These are phyloP conservation scores for Poecilia picta DNA, from an alignment of 2,797 vertebrate species.

Conservation along the genomic window DNA sequence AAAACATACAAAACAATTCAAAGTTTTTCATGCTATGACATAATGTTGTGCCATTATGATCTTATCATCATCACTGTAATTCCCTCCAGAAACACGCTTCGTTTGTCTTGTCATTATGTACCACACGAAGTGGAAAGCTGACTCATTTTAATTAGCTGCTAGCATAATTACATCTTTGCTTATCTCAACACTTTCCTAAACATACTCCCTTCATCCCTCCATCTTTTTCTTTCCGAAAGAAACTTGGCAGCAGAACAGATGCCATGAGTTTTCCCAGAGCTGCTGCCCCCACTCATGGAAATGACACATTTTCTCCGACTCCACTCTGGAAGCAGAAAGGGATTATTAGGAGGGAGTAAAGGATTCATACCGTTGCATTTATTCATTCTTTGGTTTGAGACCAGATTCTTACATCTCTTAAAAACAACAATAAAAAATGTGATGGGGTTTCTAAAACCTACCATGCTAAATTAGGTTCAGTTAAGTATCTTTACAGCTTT, in stretches of 20 bases:
- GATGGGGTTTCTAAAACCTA: background rate
- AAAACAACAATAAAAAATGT: background rate
- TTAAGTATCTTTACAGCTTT: slow-evolving; percentile 41
- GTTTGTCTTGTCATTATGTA: slow-evolving; percentile 46
- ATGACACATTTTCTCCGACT: slow-evolving; percentile 42
- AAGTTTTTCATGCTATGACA: slow-evolving; percentile 5
- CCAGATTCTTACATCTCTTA: background rate
- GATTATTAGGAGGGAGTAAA: slow-evolving; percentile 10
- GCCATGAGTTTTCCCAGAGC: slow-evolving; percentile 60
- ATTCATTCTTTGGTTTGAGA: slow-evolving; percentile 7
- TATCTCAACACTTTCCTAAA: slow-evolving; percentile 39
- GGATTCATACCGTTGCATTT: slow-evolving; percentile 26
- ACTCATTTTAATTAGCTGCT: slow-evolving; percentile 50
- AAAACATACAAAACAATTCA: background rate
- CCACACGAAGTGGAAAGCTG: slow-evolving; percentile 49
- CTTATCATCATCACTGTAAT: slow-evolving; percentile 14
- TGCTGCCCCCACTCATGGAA: slow-evolving; percentile 38
- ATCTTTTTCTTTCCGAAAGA: background rate
- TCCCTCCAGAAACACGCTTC: slow-evolving; percentile 30
- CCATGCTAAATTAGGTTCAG: slow-evolving; percentile 10
- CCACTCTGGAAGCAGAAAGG: slow-evolving; percentile 27
- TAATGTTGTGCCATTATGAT: slow-evolving; percentile 9
- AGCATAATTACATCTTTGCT: slow-evolving; percentile 30
- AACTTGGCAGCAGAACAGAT: slow-evolving; percentile 44
- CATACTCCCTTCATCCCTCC: slow-evolving; percentile 3